Base-by-base conservation (phyloP, 2,888 invertebrate species). In the Ormyrus labotus region DNA sequence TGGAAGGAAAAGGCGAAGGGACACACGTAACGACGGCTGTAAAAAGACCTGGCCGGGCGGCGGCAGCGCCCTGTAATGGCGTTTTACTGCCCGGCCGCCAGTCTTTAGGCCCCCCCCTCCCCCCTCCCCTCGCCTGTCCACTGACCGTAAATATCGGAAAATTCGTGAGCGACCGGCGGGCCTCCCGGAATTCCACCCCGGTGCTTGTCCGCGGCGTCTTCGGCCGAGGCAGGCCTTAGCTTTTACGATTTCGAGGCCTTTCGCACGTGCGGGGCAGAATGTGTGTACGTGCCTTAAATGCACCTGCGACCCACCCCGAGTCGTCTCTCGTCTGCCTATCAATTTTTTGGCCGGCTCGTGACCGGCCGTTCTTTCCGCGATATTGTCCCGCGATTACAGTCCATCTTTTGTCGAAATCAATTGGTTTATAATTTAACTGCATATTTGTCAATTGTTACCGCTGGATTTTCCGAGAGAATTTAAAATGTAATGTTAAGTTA, bases 111-210 rank as follows among this genome's bases (percentile, higher is more conserved):
- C n/a, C 13, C 13, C 13, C 13, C 13, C 13, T 13, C 13, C 19
- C 19, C 19, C 19, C 19, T 19, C 0, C 10, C 60, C 19, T 57
- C 58, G 34, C 19, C 58, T 51, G 64, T 65, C 67, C 48, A 8
- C 55, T 55, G 65, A 70, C 78, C 73, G 70, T 81, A 78, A 81
- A 81, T 78, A 78, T 78, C 70, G 58, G 65, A 48, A 78, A 51
- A 78, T 78, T 77, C 72, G 77, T 50, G 65, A 50, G 53, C 34
- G 53, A 48, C 47, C 13, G n/a, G 50, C 13, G n/a, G 50, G 70
- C 45, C 6, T 6, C 13, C 55, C 48, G 64, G 47, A 70, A 63
- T 73, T 51, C 47, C 50, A 0, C 65, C 58, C 2, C 9, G 7
- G 7, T 10, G 0, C 60, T 75, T 69, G 61, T 53, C 68, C 47